These are phyloP conservation scores for Mionectes macconnelli DNA, from an alignment of 2,113 vertebrate genomes.

Conservation along the genomic window DNA sequence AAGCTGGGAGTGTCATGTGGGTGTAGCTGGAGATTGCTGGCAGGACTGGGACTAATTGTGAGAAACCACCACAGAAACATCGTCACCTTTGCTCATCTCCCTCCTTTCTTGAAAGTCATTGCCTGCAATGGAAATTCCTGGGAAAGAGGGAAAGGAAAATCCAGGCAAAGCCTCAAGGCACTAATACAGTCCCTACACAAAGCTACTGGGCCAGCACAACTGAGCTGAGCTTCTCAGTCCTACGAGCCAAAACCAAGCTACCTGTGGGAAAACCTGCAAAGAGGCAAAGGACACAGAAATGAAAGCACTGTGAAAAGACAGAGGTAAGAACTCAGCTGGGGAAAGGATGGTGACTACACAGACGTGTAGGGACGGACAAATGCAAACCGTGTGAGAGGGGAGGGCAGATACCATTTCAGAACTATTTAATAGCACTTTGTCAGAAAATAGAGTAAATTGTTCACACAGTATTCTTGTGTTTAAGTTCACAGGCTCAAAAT, in stretches of 20 bases:
- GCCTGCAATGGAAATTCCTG: neutral
- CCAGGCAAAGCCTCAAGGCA: neutral
- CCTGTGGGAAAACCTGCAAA: neutral
- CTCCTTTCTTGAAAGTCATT: neutral
- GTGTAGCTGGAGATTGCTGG: rapidly evolving
- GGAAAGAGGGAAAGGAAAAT: neutral
- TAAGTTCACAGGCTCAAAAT: slow-evolving; percentile 1
- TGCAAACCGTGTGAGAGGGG: neutral
- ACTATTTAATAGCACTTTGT: neutral
- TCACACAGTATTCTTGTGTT: neutral
- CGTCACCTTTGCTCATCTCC: neutral
- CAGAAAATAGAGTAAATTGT: neutral
- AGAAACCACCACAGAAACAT: neutral
- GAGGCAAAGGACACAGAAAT: neutral
- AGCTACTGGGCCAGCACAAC: neutral
- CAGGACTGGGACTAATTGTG: neutral
- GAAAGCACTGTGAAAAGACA: neutral
- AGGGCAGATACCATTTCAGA: neutral
- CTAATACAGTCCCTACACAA: neutral
- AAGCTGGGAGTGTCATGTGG: neutral
- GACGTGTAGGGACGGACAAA: neutral
- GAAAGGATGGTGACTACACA: neutral
- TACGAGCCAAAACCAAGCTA: neutral
- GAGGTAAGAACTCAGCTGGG: neutral
- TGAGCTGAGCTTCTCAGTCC: neutral